phyloP scores from a whole-genome alignment of 2,113 vertebrate genomes.

The Mirounga angustirostris region DNA sequence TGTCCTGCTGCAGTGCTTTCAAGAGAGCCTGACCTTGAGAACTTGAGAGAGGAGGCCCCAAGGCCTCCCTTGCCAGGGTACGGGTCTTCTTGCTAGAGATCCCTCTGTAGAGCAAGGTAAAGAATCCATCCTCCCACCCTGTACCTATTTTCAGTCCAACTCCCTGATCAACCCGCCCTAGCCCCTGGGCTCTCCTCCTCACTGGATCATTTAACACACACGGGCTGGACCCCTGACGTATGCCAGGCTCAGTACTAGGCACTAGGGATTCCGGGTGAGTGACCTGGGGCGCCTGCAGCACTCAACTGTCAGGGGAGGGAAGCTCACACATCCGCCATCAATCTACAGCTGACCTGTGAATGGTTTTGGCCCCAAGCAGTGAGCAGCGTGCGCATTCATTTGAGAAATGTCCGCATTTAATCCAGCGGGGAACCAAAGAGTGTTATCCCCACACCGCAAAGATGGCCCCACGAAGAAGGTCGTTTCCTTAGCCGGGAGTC shows the following conservation, averaged over 20 bases:
- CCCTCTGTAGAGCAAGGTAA: background rate
- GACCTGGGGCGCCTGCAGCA: background rate
- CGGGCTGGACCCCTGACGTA: background rate
- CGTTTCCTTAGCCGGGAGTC: background rate
- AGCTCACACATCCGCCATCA: background rate
- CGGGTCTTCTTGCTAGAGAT: background rate
- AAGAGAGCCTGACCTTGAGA: rapidly evolving
- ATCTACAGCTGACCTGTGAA: background rate
- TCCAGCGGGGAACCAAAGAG: background rate
- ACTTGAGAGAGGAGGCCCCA: too few relatives aligned
- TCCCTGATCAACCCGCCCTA: too few relatives aligned
- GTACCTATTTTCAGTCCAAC: background rate
- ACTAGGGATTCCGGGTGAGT: background rate
- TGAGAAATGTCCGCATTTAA: background rate
- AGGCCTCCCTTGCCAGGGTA: too few relatives aligned
- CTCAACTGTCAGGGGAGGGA: too few relatives aligned
- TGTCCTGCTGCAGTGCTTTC: background rate
- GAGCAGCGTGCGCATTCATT: background rate
- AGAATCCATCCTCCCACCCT: too few relatives aligned
- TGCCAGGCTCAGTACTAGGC: background rate
- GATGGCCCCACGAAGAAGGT: background rate
- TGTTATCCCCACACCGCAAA: background rate
- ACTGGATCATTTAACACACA: background rate
- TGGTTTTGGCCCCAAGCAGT: background rate
- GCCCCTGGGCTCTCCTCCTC: background rate